A percentile compares a stretch with the other conserved stretches of the same genome.
Evolutionary conservation across 2,888 invertebrate species (phyloP).

Genomic region (Cheilosia vulpina): DNA sequence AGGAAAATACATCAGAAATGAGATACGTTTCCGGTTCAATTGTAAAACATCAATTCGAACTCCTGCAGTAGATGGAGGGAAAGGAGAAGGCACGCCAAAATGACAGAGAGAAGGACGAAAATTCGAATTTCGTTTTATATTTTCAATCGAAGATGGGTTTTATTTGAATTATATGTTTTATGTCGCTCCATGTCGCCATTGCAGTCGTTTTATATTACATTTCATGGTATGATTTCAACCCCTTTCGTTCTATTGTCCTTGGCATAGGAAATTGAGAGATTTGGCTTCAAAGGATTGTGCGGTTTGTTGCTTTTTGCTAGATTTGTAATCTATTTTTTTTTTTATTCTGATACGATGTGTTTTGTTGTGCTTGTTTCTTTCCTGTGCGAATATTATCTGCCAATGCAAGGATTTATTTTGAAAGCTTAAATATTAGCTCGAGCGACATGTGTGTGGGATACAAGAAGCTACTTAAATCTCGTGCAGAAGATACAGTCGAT

Average conservation of each 20-base stretch:
- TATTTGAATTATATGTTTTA: conserved; percentile 17
- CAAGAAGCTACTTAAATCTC: too few relatives aligned
- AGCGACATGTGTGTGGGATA: too few relatives aligned
- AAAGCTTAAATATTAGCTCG: too few relatives aligned
- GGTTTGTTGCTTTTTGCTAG: too few relatives aligned
- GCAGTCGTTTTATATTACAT: conserved; percentile 31
- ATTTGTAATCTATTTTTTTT: too few relatives aligned
- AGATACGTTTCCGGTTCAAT: conserved; percentile 37
- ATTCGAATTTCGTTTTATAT: conserved; percentile 1
- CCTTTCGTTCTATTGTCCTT: conserved; percentile 1
- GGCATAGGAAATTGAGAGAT: too few relatives aligned
- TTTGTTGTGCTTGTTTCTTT: too few relatives aligned
- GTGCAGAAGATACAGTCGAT: too few relatives aligned
- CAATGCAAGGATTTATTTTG: too few relatives aligned
- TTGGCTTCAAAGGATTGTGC: too few relatives aligned
- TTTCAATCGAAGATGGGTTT: neutral
- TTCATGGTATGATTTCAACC: conserved; percentile 15
- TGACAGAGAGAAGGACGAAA: neutral
- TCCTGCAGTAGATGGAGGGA: neutral
- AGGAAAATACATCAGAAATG: conserved; percentile 6
- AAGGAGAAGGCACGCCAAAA: neutral
- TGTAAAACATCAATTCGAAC: conserved; percentile 40
- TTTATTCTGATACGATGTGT: too few relatives aligned
- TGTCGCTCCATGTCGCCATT: conserved; percentile 10
- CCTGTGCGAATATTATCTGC: too few relatives aligned